phyloP scores from a whole-genome alignment of 2,797 vertebrate genomes.

The Muraenolepis orangiensis region DNA sequence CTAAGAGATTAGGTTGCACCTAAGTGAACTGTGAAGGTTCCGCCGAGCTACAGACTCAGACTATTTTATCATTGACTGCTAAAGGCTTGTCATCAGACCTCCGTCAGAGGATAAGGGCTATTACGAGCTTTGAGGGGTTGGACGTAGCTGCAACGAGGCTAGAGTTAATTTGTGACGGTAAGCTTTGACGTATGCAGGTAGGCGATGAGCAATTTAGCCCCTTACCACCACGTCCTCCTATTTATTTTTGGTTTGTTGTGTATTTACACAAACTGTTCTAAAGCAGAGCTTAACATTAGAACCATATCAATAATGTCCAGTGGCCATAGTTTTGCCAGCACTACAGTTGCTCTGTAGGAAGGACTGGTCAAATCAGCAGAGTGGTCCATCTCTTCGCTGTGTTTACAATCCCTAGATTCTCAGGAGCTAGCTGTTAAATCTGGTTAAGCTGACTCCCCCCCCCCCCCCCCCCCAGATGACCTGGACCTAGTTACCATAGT shows the following conservation, averaged over 20 bases:
- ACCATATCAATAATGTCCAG: constrained; percentile 1
- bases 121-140: constrained; percentile 80
- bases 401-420: constrained; percentile 44
- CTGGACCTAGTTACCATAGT: constrained; percentile 59
- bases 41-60: constrained; percentile 46
- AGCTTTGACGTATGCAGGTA: constrained; percentile 51
- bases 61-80: constrained; percentile 70
- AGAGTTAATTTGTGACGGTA: constrained; percentile 55
- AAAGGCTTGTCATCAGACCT: constrained; percentile 76
- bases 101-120: constrained; percentile 79
- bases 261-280: background rate
- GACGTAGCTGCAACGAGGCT: constrained; percentile 66
- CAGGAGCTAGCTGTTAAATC: constrained; percentile 57
- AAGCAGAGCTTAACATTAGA: background rate
- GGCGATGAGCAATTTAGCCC: constrained; percentile 50
- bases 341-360: constrained; percentile 21
- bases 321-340: constrained; percentile 29
- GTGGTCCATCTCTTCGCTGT: constrained; percentile 41
- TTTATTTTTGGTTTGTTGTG: background rate
- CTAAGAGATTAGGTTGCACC: background rate
- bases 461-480: constrained; percentile 45
- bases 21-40: constrained; percentile 54
- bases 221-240: too few species aligned
- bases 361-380: constrained; percentile 54
- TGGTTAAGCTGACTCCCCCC: constrained; percentile 63